Conservation (phyloP, 1,140 invertebrate genomes). For the Octopus sinensis region DNA sequence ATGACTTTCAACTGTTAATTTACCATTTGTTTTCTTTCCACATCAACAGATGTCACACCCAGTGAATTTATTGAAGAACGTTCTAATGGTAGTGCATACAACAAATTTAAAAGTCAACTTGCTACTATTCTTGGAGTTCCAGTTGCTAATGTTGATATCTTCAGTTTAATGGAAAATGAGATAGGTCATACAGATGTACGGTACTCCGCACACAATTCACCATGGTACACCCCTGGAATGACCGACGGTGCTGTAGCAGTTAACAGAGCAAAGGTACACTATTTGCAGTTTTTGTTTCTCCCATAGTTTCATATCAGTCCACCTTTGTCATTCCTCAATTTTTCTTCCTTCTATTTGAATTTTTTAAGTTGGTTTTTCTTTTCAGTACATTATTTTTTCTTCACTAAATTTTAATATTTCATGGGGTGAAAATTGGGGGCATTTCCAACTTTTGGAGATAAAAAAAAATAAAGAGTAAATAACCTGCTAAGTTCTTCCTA, state of each 20-base stretch:
- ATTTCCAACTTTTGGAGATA: too few relatives aligned
- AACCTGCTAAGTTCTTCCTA: too few relatives aligned
- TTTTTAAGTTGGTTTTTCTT: too few relatives aligned
- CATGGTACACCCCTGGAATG: constrained; percentile 90
- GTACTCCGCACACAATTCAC: constrained; percentile 91
- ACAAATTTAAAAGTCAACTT: constrained; percentile 82
- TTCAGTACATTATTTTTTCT: too few relatives aligned
- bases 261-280: constrained; percentile 77
- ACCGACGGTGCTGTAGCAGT: constrained; percentile 91
- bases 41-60: constrained; percentile 76
- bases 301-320: too few relatives aligned
- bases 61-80: constrained; percentile 79
- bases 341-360: too few relatives aligned
- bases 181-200: constrained; percentile 68
- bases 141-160: constrained; percentile 88
- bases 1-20: too few relatives aligned
- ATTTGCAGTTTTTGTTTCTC: constrained; percentile 2
- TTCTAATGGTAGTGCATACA: constrained; percentile 69
- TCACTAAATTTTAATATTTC: too few relatives aligned
- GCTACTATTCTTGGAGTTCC: constrained; percentile 75
- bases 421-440: too few relatives aligned
- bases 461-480: too few relatives aligned
- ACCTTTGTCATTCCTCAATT: too few relatives aligned
- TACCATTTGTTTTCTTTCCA: neutral
- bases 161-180: constrained; percentile 69